These are phyloP conservation scores for Lethenteron reissneri DNA, from an alignment of 2,113 vertebrate species.

Conservation along the genomic window DNA sequence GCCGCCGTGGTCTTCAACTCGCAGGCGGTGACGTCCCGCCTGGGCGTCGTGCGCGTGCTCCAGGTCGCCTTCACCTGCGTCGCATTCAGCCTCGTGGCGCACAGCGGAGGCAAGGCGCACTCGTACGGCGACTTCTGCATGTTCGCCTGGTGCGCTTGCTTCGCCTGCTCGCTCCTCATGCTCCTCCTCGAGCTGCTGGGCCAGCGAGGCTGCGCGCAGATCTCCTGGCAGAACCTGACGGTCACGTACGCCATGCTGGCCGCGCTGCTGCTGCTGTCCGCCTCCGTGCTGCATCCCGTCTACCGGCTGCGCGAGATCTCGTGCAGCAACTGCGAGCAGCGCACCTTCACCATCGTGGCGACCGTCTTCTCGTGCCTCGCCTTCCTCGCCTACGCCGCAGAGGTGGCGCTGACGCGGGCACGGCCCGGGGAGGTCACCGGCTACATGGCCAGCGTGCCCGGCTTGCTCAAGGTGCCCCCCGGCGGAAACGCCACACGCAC, in stretches of 20 bases:
- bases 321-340: background rate
- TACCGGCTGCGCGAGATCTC: slow-evolving; percentile 21
- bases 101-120: slow-evolving; percentile 11
- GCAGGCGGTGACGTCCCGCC: slow-evolving; percentile 24
- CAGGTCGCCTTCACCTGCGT: slow-evolving; percentile 43
- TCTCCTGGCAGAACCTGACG: slow-evolving; percentile 62
- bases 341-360: slow-evolving; percentile 29
- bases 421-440: slow-evolving; percentile 44
- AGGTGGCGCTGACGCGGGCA: slow-evolving; percentile 50
- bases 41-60: slow-evolving; percentile 41
- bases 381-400: slow-evolving; percentile 33
- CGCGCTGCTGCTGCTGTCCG: slow-evolving; percentile 47
- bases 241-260: slow-evolving; percentile 62
- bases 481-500: too few species aligned
- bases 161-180: slow-evolving; percentile 37
- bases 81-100: slow-evolving; percentile 46
- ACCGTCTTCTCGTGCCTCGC: slow-evolving; percentile 50
- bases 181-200: slow-evolving; percentile 40
- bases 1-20: background rate
- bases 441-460: slow-evolving; percentile 63
- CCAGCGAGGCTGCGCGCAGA: slow-evolving; percentile 31
- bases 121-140: slow-evolving; percentile 41
- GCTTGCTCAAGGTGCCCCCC: slow-evolving; percentile 36
- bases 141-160: slow-evolving; percentile 67
- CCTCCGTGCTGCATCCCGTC: slow-evolving; percentile 55